Conservation (phyloP, 2,888 invertebrate genomes). For the Perizoma flavofasciatum region DNA sequence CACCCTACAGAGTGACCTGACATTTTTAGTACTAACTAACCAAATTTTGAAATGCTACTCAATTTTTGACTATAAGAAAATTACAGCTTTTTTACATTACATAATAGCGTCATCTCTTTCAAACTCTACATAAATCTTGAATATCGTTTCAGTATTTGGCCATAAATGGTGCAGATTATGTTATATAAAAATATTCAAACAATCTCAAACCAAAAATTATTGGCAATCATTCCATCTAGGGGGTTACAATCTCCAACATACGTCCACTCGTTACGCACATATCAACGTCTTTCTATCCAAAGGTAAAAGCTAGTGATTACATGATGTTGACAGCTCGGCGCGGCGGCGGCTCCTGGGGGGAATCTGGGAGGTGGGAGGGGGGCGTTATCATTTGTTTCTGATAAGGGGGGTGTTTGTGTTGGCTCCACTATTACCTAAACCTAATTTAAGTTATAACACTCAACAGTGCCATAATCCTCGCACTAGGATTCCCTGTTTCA, state of each 20-base stretch:
- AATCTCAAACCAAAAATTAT: constrained; percentile 19
- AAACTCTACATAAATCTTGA: no score
- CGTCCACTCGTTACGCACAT: constrained; percentile 82
- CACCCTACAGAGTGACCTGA: constrained; percentile 18
- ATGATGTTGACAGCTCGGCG: constrained; percentile 41
- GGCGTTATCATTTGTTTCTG: constrained; percentile 24
- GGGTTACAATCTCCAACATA: constrained; percentile 50
- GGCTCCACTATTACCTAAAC: constrained; percentile 28
- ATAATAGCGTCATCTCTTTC: no score
- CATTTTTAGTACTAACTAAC: not conserved
- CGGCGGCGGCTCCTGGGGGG: constrained; percentile 24
- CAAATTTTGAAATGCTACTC: no score
- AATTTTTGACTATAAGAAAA: no score
- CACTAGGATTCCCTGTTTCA: no score
- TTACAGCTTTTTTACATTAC: no score
- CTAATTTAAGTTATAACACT: no score
- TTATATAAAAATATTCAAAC: no score
- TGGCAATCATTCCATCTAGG: constrained; percentile 53
- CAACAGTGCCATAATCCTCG: no score
- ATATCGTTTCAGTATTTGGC: no score
- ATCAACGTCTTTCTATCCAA: constrained; percentile 77
- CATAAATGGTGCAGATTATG: no score
- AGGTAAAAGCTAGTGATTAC: constrained; percentile 54
- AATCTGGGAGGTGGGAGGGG: constrained; percentile 30
- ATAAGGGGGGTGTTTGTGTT: constrained; percentile 12